Conservation (phyloP, 1,140 invertebrate species). For the Armadillidium nasatum region DNA sequence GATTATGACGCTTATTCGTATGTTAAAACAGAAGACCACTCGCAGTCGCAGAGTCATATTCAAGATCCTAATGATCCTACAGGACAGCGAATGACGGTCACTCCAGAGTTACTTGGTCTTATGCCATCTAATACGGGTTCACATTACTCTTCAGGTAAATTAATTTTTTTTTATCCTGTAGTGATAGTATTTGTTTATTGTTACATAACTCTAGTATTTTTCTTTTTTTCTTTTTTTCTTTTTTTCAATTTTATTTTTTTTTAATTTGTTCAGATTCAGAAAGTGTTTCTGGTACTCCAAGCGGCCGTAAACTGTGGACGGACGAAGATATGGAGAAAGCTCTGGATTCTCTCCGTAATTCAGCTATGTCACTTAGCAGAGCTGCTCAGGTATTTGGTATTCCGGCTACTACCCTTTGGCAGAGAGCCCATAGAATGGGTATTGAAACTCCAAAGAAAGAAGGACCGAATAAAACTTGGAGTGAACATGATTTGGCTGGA, state of each 20-base stretch:
- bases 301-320: slow-evolving; percentile 67
- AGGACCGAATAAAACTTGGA: slow-evolving; percentile 78
- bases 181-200: too few species aligned
- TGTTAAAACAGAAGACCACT: slow-evolving; percentile 32
- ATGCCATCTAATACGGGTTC: slow-evolving; percentile 54
- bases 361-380: slow-evolving; percentile 81
- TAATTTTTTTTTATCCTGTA: not conserved
- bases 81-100: slow-evolving; percentile 57
- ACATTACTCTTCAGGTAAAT: slow-evolving; percentile 42
- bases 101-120: slow-evolving; percentile 61
- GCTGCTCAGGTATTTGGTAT: slow-evolving; percentile 77
- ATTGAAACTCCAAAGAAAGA: slow-evolving; percentile 88
- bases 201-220: too few species aligned
- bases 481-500: slow-evolving; percentile 66
- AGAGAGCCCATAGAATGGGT: slow-evolving; percentile 63
- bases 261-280: slow-evolving; percentile 49
- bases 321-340: slow-evolving; percentile 82
- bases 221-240: too few species aligned
- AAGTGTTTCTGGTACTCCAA: slow-evolving; percentile 37
- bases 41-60: slow-evolving; percentile 18
- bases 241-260: too few species aligned
- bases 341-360: slow-evolving; percentile 72
- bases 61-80: slow-evolving; percentile 38
- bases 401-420: slow-evolving; percentile 83
- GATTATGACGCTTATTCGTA: slow-evolving; percentile 35